Evolutionary conservation across 2,888 invertebrate species (phyloP).

Genomic region (Rapana venosa): DNA sequence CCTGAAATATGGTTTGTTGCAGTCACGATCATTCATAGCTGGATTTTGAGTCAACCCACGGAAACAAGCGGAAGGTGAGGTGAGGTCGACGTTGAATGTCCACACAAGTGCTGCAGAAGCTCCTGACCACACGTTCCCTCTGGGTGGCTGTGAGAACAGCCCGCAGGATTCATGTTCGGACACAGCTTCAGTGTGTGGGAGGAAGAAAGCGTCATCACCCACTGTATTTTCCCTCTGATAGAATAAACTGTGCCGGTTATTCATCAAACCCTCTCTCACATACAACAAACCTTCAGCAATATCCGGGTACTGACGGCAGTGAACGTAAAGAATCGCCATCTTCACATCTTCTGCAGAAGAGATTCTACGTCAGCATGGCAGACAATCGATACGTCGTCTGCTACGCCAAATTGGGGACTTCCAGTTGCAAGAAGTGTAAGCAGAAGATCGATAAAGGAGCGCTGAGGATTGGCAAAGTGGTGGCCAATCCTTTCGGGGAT

Average conservation of each 20-base stretch:
- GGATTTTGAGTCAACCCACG: neutral
- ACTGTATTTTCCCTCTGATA: neutral
- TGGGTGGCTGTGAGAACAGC: neutral
- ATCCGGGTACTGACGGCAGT: neutral
- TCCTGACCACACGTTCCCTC: neutral
- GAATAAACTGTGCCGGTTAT: neutral
- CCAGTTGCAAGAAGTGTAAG: conserved; percentile 93
- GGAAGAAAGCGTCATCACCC: no score
- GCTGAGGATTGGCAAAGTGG: conserved; percentile 87
- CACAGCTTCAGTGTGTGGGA: neutral
- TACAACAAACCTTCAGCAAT: neutral
- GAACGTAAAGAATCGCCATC: neutral
- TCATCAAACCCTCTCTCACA: neutral
- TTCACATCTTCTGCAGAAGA: neutral
- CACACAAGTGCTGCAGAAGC: neutral
- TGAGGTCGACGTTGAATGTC: neutral
- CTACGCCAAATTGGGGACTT: conserved; percentile 88
- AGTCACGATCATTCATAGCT: neutral
- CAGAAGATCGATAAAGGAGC: conserved; percentile 86
- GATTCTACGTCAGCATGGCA: conserved; percentile 68
- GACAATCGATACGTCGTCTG: conserved; percentile 83
- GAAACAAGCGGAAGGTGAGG: neutral
- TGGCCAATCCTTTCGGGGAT: conserved; percentile 87
- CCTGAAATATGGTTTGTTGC: neutral
- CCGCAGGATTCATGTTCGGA: neutral